Evolutionary conservation across 2,113 vertebrate genomes (phyloP).

Genomic region (Melospiza georgiana): DNA sequence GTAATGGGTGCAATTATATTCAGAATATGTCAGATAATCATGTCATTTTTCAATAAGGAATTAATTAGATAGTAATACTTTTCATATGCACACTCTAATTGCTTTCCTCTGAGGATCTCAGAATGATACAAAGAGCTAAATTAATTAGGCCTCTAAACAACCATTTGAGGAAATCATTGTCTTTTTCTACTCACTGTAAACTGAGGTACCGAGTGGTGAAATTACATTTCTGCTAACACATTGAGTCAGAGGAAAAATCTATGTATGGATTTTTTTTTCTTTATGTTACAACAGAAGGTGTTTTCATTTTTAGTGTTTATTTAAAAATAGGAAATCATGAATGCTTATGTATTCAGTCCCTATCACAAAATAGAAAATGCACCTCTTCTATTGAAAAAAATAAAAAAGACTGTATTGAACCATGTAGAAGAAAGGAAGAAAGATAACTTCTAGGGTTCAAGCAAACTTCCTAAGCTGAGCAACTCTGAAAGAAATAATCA

Average conservation of each 20-base stretch:
- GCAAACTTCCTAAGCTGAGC: not conserved
- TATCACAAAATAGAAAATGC: accelerated
- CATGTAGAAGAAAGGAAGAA: not conserved
- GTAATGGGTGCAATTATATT: slow-evolving; percentile 39
- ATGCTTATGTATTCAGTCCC: not conserved
- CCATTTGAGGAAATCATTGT: slow-evolving; percentile 11
- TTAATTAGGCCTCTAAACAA: slow-evolving; percentile 42
- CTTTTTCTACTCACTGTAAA: not conserved
- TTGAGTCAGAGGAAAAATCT: not conserved
- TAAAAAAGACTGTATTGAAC: not conserved
- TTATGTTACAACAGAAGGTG: not conserved
- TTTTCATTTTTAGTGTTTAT: not conserved
- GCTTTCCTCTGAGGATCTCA: slow-evolving; percentile 14
- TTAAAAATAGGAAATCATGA: not conserved
- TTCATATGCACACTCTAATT: not conserved
- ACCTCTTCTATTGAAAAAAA: not conserved
- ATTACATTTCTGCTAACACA: not conserved
- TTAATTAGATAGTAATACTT: slow-evolving; percentile 43
- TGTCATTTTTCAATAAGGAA: slow-evolving; percentile 32
- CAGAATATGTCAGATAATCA: slow-evolving; percentile 30
- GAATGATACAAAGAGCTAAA: not conserved
- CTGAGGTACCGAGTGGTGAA: not conserved
- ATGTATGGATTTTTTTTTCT: not conserved
- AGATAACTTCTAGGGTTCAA: not conserved
- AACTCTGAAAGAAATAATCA: not conserved